These are phyloP conservation scores for Myotis yumanensis DNA, from an alignment of 2,113 vertebrate species.

Conservation along the genomic window DNA sequence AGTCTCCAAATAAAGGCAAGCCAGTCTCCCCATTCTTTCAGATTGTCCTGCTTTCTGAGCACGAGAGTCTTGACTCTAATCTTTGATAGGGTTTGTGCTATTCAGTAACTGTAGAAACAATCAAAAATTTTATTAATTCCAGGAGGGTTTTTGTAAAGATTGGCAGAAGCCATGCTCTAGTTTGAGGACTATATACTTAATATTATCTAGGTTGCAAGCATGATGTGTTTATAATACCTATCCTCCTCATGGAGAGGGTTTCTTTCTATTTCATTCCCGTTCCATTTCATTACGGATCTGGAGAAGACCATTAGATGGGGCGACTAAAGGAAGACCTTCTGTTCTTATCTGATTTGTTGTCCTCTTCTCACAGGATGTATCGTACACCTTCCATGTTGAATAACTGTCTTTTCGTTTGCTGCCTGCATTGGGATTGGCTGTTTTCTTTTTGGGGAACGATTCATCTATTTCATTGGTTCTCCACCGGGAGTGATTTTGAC, in stretches of 20 bases:
- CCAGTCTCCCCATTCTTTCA: background rate
- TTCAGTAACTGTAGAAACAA: background rate
- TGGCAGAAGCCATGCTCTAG: background rate
- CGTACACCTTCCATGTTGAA: background rate
- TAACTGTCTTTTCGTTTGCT: conserved; percentile 3
- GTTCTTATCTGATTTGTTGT: background rate
- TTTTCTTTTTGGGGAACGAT: background rate
- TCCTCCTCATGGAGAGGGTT: background rate
- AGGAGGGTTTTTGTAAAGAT: background rate
- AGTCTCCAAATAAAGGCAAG: background rate
- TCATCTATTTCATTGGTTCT: conserved; percentile 12
- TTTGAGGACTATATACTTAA: background rate
- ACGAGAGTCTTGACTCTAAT: background rate
- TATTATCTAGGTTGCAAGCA: background rate
- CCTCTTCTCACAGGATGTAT: background rate
- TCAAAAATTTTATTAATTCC: background rate
- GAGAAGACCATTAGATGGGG: background rate
- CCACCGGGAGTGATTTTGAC: background rate
- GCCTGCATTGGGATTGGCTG: background rate
- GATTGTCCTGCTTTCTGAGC: background rate
- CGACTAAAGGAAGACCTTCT: background rate
- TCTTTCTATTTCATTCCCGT: background rate
- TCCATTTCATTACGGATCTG: background rate
- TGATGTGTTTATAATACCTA: background rate
- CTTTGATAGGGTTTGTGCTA: background rate